Percentiles rank a stretch among this genome's conserved stretches.
Evolutionary conservation across 2,888 invertebrate genomes (phyloP).

Genomic region (Hirudinaria manillensis): DNA sequence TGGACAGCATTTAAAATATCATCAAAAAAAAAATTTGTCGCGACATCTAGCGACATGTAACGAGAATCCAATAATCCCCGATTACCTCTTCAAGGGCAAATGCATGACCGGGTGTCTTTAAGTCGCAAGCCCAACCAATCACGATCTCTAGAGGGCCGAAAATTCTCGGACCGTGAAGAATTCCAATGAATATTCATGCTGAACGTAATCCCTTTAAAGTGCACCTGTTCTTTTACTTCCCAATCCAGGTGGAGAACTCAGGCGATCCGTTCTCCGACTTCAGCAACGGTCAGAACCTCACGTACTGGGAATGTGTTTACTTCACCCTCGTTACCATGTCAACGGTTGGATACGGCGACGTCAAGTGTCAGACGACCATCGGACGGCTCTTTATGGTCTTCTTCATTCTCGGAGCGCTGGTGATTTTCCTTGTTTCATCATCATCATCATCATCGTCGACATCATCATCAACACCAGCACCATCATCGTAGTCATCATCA

Average conservation of each 20-base stretch:
- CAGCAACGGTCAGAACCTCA: slow-evolving; percentile 83
- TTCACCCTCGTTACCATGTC: slow-evolving; percentile 99
- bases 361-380: slow-evolving; percentile 93
- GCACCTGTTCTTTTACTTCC: too few relatives aligned
- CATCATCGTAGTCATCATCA: slow-evolving; percentile 4
- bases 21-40: too few relatives aligned
- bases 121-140: too few relatives aligned
- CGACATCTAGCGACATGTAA: too few relatives aligned
- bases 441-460: slow-evolving; percentile 28
- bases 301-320: slow-evolving; percentile 99
- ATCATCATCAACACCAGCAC: slow-evolving; percentile 29
- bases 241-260: slow-evolving; percentile 33
- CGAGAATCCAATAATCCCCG: too few relatives aligned
- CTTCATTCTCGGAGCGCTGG: slow-evolving; percentile 99
- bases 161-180: too few relatives aligned
- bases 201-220: too few relatives aligned
- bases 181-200: too few relatives aligned
- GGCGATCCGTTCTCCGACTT: slow-evolving; percentile 73
- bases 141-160: too few relatives aligned
- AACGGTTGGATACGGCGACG: slow-evolving; percentile 99
- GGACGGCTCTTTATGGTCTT: slow-evolving; percentile 98
- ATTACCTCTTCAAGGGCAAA: too few relatives aligned
- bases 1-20: too few relatives aligned
- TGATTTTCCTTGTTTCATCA: slow-evolving; percentile 63
- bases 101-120: too few relatives aligned